These are phyloP conservation scores for Dinothrombium tinctorium DNA, from an alignment of 1,140 invertebrate species.

Conservation along the genomic window DNA sequence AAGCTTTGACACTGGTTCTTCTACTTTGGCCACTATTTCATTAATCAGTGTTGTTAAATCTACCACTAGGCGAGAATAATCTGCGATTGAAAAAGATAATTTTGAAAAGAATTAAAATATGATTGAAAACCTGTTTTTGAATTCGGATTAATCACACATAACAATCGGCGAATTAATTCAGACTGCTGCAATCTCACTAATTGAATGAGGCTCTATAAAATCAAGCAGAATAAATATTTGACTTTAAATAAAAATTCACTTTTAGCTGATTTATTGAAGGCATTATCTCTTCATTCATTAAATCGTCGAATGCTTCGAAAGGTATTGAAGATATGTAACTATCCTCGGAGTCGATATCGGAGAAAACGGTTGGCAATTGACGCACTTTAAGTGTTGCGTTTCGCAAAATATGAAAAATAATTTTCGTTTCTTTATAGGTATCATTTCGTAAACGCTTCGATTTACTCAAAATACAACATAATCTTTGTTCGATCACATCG, in stretches of 20 bases:
- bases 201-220: not conserved
- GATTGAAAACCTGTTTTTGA: too few species aligned
- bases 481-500: too few species aligned
- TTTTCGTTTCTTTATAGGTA: too few species aligned
- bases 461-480: too few species aligned
- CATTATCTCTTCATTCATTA: not conserved
- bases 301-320: not conserved
- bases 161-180: not conserved
- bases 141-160: too few species aligned
- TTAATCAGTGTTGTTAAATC: not conserved
- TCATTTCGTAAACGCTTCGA: too few species aligned
- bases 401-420: too few species aligned
- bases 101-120: not conserved
- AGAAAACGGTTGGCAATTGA: not conserved
- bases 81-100: not conserved
- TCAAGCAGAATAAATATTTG: not conserved
- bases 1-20: not conserved
- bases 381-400: too few species aligned
- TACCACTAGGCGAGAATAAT: not conserved
- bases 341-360: not conserved
- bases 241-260: not conserved
- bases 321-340: not conserved
- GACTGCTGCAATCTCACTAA: not conserved
- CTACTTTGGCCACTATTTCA: not conserved
- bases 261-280: not conserved